Base-by-base conservation (phyloP, 2,113 vertebrate species). In the Austrofundulus limnaeus region DNA sequence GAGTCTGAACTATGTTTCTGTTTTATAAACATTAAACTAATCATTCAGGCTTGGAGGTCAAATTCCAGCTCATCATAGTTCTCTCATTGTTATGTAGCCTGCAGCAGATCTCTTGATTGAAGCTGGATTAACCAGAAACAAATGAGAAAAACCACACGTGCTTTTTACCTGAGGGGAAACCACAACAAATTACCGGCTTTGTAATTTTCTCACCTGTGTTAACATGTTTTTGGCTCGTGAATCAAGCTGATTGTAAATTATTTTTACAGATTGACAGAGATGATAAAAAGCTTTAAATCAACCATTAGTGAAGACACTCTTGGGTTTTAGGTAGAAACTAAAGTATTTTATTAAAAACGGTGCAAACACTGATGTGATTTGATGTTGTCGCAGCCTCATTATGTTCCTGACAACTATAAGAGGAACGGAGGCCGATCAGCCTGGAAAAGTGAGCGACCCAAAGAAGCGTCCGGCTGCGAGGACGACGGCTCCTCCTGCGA, bases 361-460 rank as follows among this genome's bases (percentile, higher is more conserved):
- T 28, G 25, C 25, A 7, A 28, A 28, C 25, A 28, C 25, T 28
- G n/a, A n/a, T n/a, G n/a, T 28, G 7, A 28, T 28, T 2, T 85
- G 19, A 17, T 4, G 1, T 72, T 54, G 34, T 59, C 75, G 39
- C 60, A 99, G 97, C 97, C 97, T 88, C 97, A 99, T 87, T 97
- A 98, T 4, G 96, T 99, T 59, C 97, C 97, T 3, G 97, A 99
- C 91, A 99, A 96, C 91, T 99, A 98, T 90, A 99, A 98, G 92
- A 93, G 97, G 72, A 98, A 98, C 0, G 96, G 97, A 10, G 97
- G 97, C 17, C 94, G 97, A 20, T 98, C 97, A 0, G 96, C 97
- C 39, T 99, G 97, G 97, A 99, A 99, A 81, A 94, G 92, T 0
- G 96, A 98, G 28, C 93, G 93, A 21, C 91, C 95, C 3, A 99